These are phyloP conservation scores for Mystacides longicornis DNA, from an alignment of 2,888 invertebrate genomes.

Conservation along the genomic window DNA sequence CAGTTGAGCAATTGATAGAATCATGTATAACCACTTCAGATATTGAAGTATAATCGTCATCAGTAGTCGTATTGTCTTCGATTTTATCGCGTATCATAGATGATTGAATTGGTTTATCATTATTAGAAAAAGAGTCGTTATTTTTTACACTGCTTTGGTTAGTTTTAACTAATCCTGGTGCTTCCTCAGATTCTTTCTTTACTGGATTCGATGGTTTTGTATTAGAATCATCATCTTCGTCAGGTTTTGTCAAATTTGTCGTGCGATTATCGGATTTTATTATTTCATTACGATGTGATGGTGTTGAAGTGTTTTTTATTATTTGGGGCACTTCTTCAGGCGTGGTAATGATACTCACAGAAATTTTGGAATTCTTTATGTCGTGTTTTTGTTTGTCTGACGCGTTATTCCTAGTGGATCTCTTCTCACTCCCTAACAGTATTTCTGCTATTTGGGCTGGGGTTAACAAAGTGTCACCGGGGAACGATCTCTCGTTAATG, in stretches of 20 bases:
- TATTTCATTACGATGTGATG: neutral
- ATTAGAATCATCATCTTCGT: neutral
- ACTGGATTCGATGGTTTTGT: neutral
- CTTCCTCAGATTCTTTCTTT: slow-evolving; percentile 8
- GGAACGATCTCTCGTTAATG: slow-evolving; percentile 24
- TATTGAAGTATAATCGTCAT: neutral
- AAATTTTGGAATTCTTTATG: slow-evolving; percentile 18
- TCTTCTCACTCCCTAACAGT: slow-evolving; percentile 24
- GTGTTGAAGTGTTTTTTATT: neutral
- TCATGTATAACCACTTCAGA: slow-evolving; percentile 28
- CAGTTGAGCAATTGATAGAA: slow-evolving; percentile 26
- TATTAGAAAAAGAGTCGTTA: neutral
- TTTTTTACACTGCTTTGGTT: neutral
- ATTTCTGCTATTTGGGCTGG: slow-evolving; percentile 24
- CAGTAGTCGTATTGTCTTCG: neutral
- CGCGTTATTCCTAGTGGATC: slow-evolving; percentile 29
- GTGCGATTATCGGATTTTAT: neutral
- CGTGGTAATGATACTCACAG: slow-evolving; percentile 16
- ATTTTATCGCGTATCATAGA: neutral
- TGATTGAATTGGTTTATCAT: neutral
- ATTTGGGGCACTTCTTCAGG: slow-evolving; percentile 16
- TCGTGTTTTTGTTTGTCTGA: slow-evolving; percentile 6
- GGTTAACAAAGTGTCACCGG: slow-evolving; percentile 22
- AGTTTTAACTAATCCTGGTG: neutral
- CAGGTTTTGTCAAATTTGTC: neutral